phyloP scores from a whole-genome alignment of 2,797 vertebrate genomes.

The Lepus oiostolus region DNA sequence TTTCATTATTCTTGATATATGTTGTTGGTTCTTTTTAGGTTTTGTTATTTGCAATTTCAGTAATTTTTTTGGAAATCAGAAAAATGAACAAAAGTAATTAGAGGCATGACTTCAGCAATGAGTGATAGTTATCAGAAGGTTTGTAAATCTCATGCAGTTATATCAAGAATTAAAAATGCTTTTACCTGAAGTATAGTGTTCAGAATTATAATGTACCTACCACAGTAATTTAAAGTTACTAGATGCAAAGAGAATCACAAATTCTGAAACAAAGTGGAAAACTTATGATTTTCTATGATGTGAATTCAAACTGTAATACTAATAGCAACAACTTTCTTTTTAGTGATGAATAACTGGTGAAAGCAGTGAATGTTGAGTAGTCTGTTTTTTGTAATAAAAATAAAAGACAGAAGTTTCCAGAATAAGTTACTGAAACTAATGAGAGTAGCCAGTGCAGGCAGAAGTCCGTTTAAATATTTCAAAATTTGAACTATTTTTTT shows the following conservation, averaged over 20 bases:
- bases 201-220: background rate
- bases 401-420: background rate
- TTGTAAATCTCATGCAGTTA: conserved; percentile 29
- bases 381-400: conserved; percentile 45
- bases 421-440: background rate
- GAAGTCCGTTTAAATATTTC: conserved; percentile 46
- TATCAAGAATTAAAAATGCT: conserved; percentile 30
- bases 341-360: background rate
- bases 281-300: background rate
- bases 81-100: conserved; percentile 38
- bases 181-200: background rate
- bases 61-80: conserved; percentile 34
- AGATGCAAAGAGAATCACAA: conserved; percentile 21
- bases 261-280: conserved; percentile 46
- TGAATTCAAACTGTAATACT: conserved; percentile 19
- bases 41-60: conserved; percentile 7
- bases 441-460: background rate
- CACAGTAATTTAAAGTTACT: conserved; percentile 11
- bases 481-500: conserved; percentile 40
- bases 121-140: background rate
- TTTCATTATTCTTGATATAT: background rate
- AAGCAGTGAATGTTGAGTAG: background rate
- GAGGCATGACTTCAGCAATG: background rate
- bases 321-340: background rate
- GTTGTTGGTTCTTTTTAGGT: background rate